Base-by-base conservation (phyloP, 2,797 vertebrate genomes). In the Nannoperca obscura region DNA sequence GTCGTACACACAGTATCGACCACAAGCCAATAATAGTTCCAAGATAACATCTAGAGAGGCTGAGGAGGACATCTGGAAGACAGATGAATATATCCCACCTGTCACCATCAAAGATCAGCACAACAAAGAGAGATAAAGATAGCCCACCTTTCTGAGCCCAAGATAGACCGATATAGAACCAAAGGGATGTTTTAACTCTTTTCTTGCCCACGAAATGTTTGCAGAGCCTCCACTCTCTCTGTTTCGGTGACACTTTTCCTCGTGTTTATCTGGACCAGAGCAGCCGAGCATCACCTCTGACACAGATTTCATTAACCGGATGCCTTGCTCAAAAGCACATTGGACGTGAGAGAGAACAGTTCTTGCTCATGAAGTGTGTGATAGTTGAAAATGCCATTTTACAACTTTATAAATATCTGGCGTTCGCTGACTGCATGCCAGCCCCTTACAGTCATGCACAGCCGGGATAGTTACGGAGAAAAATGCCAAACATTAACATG, bases 101-200 rank as follows among this genome's bases (percentile, higher is more conserved):
- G 86, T 89, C 90, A 87, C 71, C 71, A 88, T 90, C 83, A 90
- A 90, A 89, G 86, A 85, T 80, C 42, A 3, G 47, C 74, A 82
- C 86, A 86, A 84, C 80, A 91, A 84, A 85, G 83, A 62, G 53
- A 77, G 82, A 82, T 86, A 88, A 92, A 88, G 81, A 90, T 88
- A 89, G 88, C 71, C 71, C 59, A 82, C 66, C 80, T 80, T 74
- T 79, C 73, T 71, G 84, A 64, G 91, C 79, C 40, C 24, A 60
- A 88, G 74, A 87, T 88, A 88, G 79, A 68, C 80, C 52, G 44
- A 62, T 81, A 81, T 58, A 78, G 71, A 82, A 86, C 63, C 36
- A 82, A 83, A 72, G 70, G 27, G 59, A 62, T 40, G 44, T 64
- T 85, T 87, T 81, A 84, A 87, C 81, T 12, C 78, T 74, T 78